phyloP scores from a whole-genome alignment of 2,797 vertebrate species.

The Bovichtus diacanthus region DNA sequence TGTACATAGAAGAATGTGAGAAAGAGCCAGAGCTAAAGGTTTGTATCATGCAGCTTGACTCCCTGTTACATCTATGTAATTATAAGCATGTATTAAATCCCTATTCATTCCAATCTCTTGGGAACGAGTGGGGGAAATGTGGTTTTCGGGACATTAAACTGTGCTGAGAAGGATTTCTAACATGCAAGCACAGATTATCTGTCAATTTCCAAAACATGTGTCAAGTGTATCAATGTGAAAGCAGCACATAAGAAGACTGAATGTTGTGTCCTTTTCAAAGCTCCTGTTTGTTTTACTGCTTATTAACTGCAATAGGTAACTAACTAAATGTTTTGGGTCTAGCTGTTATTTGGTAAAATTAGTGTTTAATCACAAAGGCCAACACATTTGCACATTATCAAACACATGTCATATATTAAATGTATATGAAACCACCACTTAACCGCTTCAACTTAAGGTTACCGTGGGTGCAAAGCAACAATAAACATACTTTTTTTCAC shows the following conservation, averaged over 20 bases:
- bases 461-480: neutral
- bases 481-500: neutral
- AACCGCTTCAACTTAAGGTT: neutral
- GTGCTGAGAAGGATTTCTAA: neutral
- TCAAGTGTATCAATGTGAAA: neutral
- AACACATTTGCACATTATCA: neutral
- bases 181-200: neutral
- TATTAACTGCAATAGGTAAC: neutral
- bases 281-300: neutral
- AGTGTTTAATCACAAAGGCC: neutral
- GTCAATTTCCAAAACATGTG: neutral
- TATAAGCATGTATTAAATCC: neutral
- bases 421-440: neutral
- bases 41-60: constrained; percentile 52
- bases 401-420: neutral
- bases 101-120: neutral
- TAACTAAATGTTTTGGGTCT: too few relatives aligned
- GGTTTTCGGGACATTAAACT: neutral
- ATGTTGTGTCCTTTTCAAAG: neutral
- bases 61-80: constrained; percentile 2
- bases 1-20: constrained; percentile 99
- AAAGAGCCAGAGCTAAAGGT: constrained; percentile 99
- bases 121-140: neutral
- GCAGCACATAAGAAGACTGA: neutral
- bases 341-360: neutral